Conservation (phyloP, 1,140 invertebrate genomes). For the Pteromalus puparum region DNA sequence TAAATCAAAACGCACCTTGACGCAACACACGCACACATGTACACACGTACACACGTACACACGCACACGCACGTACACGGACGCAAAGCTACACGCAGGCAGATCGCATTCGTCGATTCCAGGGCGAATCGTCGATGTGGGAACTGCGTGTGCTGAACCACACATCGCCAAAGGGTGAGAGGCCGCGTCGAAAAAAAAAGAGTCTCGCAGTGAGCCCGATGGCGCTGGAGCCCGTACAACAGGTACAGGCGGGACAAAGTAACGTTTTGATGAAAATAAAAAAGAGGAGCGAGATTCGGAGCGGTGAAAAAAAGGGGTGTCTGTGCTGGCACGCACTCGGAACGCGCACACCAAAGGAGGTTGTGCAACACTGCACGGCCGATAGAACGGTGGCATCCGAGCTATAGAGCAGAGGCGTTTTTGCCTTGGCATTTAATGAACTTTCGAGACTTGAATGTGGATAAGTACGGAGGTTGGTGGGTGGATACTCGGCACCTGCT, state of each 20-base stretch:
- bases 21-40: conserved; percentile 5
- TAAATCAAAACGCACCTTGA: conserved; percentile 45
- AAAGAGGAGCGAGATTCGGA: neutral
- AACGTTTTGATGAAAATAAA: conserved; percentile 26
- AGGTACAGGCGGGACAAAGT: neutral
- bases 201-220: neutral
- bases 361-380: conserved; percentile 42
- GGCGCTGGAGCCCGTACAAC: neutral
- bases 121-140: conserved; percentile 13
- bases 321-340: conserved; percentile 29
- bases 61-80: conserved; percentile 20
- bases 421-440: conserved; percentile 54
- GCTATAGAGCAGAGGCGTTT: conserved; percentile 21
- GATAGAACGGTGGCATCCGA: conserved; percentile 46
- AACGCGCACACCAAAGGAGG: conserved; percentile 60
- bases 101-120: neutral
- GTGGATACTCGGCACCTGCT: conserved; percentile 71
- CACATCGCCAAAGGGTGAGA: neutral
- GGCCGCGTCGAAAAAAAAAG: neutral
- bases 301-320: conserved; percentile 24
- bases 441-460: conserved; percentile 19
- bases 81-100: conserved; percentile 12
- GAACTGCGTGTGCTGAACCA: neutral
- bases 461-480: conserved; percentile 71
- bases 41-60: neutral